These are phyloP conservation scores for Trichopoda pennipes DNA, from an alignment of 2,888 invertebrate species.

Conservation along the genomic window DNA sequence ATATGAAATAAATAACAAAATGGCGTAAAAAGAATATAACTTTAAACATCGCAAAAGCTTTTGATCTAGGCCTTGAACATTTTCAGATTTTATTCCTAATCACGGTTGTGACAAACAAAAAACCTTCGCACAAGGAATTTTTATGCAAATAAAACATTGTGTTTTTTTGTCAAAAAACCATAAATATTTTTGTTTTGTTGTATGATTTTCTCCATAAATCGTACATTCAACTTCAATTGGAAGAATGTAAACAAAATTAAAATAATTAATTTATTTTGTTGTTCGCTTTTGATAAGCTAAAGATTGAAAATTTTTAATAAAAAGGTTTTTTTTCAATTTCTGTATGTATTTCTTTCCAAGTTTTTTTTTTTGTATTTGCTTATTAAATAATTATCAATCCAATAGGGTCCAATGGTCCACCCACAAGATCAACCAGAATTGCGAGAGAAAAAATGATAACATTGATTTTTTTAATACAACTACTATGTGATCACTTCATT, in stretches of 20 bases:
- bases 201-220: conserved; percentile 39
- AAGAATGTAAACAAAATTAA: conserved; percentile 34
- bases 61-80: conserved; percentile 3
- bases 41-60: neutral
- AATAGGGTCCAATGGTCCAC: conserved; percentile 68
- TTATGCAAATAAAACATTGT: conserved; percentile 19
- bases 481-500: conserved; percentile 49
- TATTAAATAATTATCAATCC: conserved; percentile 62
- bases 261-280: conserved; percentile 36
- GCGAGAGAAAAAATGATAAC: conserved; percentile 54
- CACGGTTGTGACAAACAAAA: neutral
- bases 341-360: conserved; percentile 22
- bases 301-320: conserved; percentile 49
- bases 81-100: neutral
- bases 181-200: conserved; percentile 13
- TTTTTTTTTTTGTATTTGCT: conserved; percentile 38
- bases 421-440: conserved; percentile 66
- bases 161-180: conserved; percentile 33
- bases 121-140: conserved; percentile 14
- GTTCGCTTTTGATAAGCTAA: conserved; percentile 58
- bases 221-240: conserved; percentile 61
- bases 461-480: conserved; percentile 48
- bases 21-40: neutral
- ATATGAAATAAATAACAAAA: neutral
- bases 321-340: conserved; percentile 25